Evolutionary conservation across 2,888 invertebrate species (phyloP), one percentile per base, ranked within the genome.

Genomic region (Aquatica leii): DNA sequence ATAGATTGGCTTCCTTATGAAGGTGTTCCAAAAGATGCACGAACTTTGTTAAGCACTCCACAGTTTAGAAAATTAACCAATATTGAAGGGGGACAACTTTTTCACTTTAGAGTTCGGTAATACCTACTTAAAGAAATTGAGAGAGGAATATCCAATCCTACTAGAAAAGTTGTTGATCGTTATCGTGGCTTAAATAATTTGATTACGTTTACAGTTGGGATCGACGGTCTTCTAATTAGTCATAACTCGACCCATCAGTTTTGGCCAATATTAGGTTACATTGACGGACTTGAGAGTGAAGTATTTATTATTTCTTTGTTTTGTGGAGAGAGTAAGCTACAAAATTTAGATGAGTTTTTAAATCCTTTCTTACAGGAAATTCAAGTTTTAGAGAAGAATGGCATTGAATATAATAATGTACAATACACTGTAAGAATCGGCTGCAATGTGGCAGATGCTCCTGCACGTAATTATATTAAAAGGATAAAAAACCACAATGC

Each of bases 281-380:
- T 37, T n/a, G 37, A 37, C 11, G 37, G 37, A 37, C 37, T 37
- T 37, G 37, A 37, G 37, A 37, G n/a, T 37, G 37, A 37, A 37
- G 37, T 37, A 8, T 5, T 37, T 37, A 37, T 37, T 37, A 37
- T 37, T 37, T 37, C 37, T 12, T 5, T 37, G 37, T 37, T 37
- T n/a, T n/a, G n/a, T n/a, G n/a, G n/a, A n/a, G n/a, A n/a, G n/a
- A n/a, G n/a, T n/a, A n/a, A n/a, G n/a, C n/a, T n/a, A n/a, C n/a
- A n/a, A n/a, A n/a, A n/a, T n/a, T n/a, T n/a, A n/a, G n/a, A n/a
- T n/a, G n/a, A n/a, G n/a, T n/a, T n/a, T n/a, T n/a, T n/a, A n/a
- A n/a, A n/a, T n/a, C n/a, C n/a, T n/a, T n/a, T n/a, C n/a, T n/a
- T n/a, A n/a, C n/a, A n/a, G n/a, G n/a, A n/a, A n/a, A n/a, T n/a